Conservation (phyloP, 2,113 vertebrate species). For the Phyllostomus discolor region DNA sequence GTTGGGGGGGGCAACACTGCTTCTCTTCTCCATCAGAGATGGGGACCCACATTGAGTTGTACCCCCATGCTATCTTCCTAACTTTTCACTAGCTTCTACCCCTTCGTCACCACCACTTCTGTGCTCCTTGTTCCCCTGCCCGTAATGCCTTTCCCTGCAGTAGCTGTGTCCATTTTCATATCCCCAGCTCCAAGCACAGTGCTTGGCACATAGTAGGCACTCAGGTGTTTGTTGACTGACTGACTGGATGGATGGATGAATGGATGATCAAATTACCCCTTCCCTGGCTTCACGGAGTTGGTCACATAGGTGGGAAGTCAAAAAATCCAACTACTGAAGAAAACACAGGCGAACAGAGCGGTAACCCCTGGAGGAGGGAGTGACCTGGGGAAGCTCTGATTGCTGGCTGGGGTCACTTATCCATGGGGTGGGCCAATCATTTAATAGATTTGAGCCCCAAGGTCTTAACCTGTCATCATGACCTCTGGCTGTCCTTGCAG, state of each 20-base stretch:
- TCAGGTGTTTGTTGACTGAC: not conserved
- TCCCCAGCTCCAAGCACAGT: not conserved
- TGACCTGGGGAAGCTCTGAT: not conserved
- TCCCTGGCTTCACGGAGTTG: not conserved
- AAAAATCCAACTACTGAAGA: not conserved
- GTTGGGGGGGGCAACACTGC: no score
- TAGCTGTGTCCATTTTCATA: not conserved
- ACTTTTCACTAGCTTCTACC: rapidly evolving
- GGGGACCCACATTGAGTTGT: not conserved
- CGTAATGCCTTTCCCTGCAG: not conserved
- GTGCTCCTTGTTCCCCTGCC: not conserved
- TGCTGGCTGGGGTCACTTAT: not conserved
- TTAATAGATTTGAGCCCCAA: not conserved
- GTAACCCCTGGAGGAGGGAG: not conserved
- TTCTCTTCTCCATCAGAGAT: not conserved
- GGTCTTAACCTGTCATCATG: not conserved
- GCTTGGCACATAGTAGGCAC: not conserved
- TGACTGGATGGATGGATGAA: not conserved
- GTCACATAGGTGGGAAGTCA: not conserved
- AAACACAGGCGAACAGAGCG: not conserved
- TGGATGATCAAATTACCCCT: not conserved
- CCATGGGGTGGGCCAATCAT: not conserved
- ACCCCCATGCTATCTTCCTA: not conserved
- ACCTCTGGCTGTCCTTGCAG: not conserved
- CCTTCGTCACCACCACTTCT: not conserved